Evolutionary conservation across 2,888 invertebrate genomes (phyloP), one percentile per base, ranked within the genome.

Genomic region (Cataglyphis cursor): DNA sequence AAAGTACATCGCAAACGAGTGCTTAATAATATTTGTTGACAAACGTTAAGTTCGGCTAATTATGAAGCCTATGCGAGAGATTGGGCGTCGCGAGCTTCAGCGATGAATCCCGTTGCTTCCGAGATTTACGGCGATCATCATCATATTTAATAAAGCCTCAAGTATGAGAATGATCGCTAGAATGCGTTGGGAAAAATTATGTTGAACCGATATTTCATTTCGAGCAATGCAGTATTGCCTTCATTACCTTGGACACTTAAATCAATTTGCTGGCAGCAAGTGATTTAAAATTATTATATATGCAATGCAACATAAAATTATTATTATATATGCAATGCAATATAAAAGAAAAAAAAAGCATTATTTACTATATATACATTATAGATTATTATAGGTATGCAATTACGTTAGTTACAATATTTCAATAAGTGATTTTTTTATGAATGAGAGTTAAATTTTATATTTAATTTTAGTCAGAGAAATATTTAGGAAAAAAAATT

Each of bases 11-110:
- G 24, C 65, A 80, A 86, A 81, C 78, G 68, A 74, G 72, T 62
- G 70, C 35, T 84, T 73, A 80, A 85, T 64, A 72, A 87, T 76
- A 72, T 83, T 81, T 85, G 75, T 82, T 83, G 84, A 85, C 83
- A 84, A 90, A 84, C 81, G 80, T 75, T 66, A 68, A 51, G 51
- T 44, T 57, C 72, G 62, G 54, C 65, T 84, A 86, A 89, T 89
- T 85, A 66, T 54, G 41, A 51, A 80, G 72, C 12, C 38, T 35
- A 54, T 10, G 54, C 66, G 54, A n/a, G 78, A 78, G 78, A 72
- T 78, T 59, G 44, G 41, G 57, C 78, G 31, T 44, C 72, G 38
- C n/a, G 72, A 18, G 72, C 44, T 80, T 41, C 72, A 44, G 44
- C 31, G 38, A 31, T 44, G 59, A 48, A 57, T 57, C 38, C 41